Percentiles rank a stretch among this genome's conserved stretches.
These are phyloP conservation scores for Rotaria magnacalcarata DNA, from an alignment of 2,888 invertebrate species.

Conservation along the genomic window DNA sequence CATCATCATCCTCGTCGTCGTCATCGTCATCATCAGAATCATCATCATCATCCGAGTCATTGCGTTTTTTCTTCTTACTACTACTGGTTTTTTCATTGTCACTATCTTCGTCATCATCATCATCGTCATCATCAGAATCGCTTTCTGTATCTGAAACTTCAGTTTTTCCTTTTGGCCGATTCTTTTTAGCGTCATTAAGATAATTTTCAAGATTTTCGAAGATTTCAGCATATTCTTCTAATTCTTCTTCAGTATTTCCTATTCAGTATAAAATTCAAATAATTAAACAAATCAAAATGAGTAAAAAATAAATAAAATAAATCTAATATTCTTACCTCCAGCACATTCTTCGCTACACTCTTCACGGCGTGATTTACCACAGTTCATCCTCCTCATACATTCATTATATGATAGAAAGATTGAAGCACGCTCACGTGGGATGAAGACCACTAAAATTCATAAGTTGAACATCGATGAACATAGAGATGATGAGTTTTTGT, in stretches of 20 bases:
- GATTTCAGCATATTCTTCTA: conserved; percentile 46
- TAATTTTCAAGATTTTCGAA: conserved; percentile 44
- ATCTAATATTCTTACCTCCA: conserved; percentile 31
- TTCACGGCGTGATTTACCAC: conserved; percentile 39
- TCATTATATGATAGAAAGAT: conserved; percentile 46
- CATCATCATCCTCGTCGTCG: neutral
- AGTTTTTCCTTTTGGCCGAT: neutral
- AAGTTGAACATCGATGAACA: neutral
- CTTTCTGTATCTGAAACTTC: too few species aligned
- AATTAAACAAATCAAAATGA: neutral
- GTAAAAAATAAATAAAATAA: neutral
- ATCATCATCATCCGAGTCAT: neutral
- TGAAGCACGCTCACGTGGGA: conserved; percentile 45
- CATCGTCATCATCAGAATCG: neutral
- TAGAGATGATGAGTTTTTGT: neutral
- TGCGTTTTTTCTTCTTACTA: too few species aligned
- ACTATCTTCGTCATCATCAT: neutral
- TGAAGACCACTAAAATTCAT: conserved; percentile 35
- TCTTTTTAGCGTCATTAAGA: neutral
- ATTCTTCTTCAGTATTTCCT: conserved; percentile 46
- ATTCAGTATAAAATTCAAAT: neutral
- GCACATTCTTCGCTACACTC: conserved; percentile 47
- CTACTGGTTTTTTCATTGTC: neutral
- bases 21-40: neutral
- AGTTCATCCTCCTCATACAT: conserved; percentile 46